Evolutionary conservation across 2,888 invertebrate species (phyloP), one percentile per base, ranked within the genome.

Genomic region (Rhingia rostrata): DNA sequence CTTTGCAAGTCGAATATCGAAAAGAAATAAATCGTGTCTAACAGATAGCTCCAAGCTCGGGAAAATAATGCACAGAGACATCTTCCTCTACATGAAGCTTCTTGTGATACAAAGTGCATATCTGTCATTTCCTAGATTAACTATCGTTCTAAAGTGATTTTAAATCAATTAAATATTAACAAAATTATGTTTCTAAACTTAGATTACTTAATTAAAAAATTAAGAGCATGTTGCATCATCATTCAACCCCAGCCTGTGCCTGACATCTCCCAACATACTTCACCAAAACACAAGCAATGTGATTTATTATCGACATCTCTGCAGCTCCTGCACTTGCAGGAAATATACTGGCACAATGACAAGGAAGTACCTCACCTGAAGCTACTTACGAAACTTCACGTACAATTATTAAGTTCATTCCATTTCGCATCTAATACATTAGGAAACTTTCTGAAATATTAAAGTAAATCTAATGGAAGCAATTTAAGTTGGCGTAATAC

Each of bases 381-480:
- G 32, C 32, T 53, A 60, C 53, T 53, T 37, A 45, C 4, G 5
- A 54, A 77, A 61, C 39, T 77, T 77, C 32, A 45, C 60, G 32
- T 67, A 22, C 66, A 53, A 66, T 75, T 66, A 75, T 58, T n/a
- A 66, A 75, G 58, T 75, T 75, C 53, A 53, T 67, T 75, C 32
- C 60, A 60, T 72, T 70, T 60, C 43, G 49, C 33, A 49, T 60
- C 61, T 53, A 75, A 64, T 64, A 45, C 56, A 64, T 56, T 64
- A 64, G 0, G 39, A 60, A 75, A 75, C 75, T 67, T 67, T 60
- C 32, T 4, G 32, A 74, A 75, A 75, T 75, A 75, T 53, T 75
- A 67, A 75, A 75, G 60, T 53, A 60, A 75, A 75, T 75, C 60
- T 75, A 75, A 75, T 75, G 75, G 75, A 75, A 61, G 60, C 67